Evolutionary conservation across 2,113 vertebrate genomes (phyloP).

Genomic region (Varanus komodoensis): DNA sequence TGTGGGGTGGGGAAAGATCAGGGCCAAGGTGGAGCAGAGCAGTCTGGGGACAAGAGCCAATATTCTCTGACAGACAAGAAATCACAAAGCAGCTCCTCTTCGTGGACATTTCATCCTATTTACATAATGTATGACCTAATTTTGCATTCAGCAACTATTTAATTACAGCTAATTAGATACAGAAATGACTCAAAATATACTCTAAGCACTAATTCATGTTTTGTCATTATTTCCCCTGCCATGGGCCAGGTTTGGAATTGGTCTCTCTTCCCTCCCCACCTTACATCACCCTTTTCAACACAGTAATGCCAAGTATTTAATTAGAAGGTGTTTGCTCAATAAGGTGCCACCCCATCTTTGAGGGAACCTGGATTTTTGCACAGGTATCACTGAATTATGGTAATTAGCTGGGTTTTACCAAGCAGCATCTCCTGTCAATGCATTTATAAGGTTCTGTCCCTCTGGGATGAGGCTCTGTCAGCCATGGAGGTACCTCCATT

Average conservation of each 20-base stretch:
- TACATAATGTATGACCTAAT: constrained; percentile 74
- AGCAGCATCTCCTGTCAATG: constrained; percentile 37
- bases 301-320: constrained; percentile 10
- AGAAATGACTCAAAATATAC: constrained; percentile 71
- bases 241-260: not conserved
- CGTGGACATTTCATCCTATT: constrained; percentile 73
- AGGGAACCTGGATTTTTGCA: constrained; percentile 23
- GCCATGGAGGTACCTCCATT: constrained; percentile 15
- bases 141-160: constrained; percentile 70
- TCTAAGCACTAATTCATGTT: constrained; percentile 67
- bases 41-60: not conserved
- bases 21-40: too few species aligned
- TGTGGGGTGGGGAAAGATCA: too few species aligned
- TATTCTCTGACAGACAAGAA: constrained; percentile 48
- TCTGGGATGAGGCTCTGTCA: constrained; percentile 40
- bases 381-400: not conserved
- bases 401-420: constrained; percentile 49
- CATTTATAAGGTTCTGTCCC: not conserved
- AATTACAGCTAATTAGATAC: constrained; percentile 68
- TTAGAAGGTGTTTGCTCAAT: not conserved
- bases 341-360: not conserved
- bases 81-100: constrained; percentile 48
- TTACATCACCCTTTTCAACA: not conserved
- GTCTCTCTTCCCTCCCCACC: not conserved
- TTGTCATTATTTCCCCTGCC: constrained; percentile 39